phyloP scores from a whole-genome alignment of 2,797 vertebrate species.

The Pantherophis vulpinus region DNA sequence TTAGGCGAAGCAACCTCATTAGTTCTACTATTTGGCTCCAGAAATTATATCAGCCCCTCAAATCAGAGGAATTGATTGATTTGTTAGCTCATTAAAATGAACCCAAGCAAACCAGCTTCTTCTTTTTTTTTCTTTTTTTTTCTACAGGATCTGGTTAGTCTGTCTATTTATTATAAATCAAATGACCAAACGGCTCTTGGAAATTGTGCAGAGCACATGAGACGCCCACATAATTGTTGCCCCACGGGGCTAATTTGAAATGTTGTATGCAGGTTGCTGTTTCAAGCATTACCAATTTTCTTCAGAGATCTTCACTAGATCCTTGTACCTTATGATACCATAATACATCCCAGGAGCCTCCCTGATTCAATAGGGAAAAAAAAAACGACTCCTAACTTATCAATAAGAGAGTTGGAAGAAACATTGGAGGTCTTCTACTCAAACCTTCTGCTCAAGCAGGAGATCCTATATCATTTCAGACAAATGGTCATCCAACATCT shows the following conservation, averaged over 20 bases:
- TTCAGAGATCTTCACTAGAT: neutral
- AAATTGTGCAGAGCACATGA: neutral
- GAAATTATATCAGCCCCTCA: conserved; percentile 70
- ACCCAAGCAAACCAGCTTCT: conserved; percentile 54
- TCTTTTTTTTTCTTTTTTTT: neutral
- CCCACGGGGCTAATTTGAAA: neutral
- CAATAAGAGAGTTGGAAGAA: neutral
- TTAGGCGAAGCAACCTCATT: conserved; percentile 68
- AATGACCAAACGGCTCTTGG: neutral
- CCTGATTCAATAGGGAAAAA: no score
- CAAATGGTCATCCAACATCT: no score
- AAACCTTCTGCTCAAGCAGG: neutral
- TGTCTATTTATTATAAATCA: conserved; percentile 44
- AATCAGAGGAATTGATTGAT: conserved; percentile 68
- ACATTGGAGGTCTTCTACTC: neutral
- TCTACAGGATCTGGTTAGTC: conserved; percentile 58
- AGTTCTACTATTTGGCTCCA: conserved; percentile 64
- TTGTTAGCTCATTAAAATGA: conserved; percentile 64
- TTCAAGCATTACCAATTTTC: neutral
- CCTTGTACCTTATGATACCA: neutral
- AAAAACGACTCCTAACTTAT: neutral
- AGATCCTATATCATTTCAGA: no score
- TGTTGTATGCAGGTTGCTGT: neutral
- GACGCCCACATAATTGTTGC: neutral
- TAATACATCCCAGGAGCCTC: neutral